Base-by-base conservation (phyloP, 2,113 vertebrate genomes). In the Callospermophilus lateralis region DNA sequence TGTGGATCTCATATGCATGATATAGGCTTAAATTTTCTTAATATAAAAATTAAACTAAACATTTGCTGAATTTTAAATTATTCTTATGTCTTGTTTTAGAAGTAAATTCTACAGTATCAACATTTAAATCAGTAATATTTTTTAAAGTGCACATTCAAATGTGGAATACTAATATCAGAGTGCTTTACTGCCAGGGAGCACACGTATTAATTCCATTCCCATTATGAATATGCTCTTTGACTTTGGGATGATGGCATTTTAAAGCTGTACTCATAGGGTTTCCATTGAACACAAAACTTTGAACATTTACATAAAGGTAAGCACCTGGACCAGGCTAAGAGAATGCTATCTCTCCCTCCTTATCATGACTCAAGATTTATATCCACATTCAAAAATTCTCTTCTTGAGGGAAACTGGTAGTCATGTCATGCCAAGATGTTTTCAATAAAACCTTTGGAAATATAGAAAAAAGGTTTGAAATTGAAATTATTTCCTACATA, bases 221-320 rank as follows among this genome's bases (percentile, higher is more conserved):
- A 53, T 51, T 95, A 51, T 48, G 34, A 45, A 95, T 92, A 86
- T 45, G 9, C 92, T 96, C 90, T 98, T 97, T 97, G 95, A 97
- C 91, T 98, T 98, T 97, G 91, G 10, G 53, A 97, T 98, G 98
- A 98, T 74, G 96, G 65, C 95, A 98, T 95, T 95, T 97, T 96
- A 96, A 98, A 97, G 81, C 34, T 65, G 30, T 42, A 78, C 86
- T 97, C 87, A 26, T 70, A 89, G 93, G 77, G 39, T 15, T 83
- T 70, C 8, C 78, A 24, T 83, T 96, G 92, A 93, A 86, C 20
- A 95, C 85, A 98, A 84, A 93, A 20, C 32, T n/a, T 87, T 83
- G 67, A 80, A 94, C 80, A 87, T 95, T 97, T 86, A 85, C 86
- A 88, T 93, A 92, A 84, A 90, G 79, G 70, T 92, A 91, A 97